These are phyloP conservation scores for Cataglyphis altisquamis DNA, from an alignment of 2,888 invertebrate genomes.

Conservation along the genomic window DNA sequence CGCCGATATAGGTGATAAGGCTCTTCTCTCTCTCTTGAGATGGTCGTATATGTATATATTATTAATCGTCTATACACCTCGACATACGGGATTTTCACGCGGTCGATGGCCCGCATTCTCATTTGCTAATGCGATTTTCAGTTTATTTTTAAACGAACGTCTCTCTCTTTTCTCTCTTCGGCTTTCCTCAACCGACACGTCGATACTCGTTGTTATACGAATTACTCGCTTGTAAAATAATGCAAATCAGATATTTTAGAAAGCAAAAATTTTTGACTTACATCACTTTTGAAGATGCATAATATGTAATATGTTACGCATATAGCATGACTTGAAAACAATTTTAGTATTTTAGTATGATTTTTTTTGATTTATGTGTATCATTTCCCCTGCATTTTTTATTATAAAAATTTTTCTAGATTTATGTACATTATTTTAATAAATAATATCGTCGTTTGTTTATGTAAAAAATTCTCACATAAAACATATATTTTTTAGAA, in stretches of 20 bases:
- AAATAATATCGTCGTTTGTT: not conserved
- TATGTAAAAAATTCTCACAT: not conserved
- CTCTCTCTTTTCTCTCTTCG: not conserved
- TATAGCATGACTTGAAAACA: slow-evolving; percentile 12
- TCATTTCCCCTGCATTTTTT: not conserved
- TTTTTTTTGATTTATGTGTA: not conserved
- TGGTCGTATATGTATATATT: not conserved
- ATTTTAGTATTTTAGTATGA: not conserved
- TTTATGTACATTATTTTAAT: not conserved
- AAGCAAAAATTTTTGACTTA: slow-evolving; percentile 7
- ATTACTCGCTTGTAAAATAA: not conserved
- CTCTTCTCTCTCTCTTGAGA: not conserved
- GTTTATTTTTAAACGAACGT: not conserved
- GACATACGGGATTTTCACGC: not conserved
- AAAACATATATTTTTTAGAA: slow-evolving; percentile 2
- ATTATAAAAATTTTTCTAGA: not conserved
- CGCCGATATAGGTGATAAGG: slow-evolving; percentile 27
- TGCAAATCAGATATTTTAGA: slow-evolving; percentile 24
- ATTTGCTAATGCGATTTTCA: not conserved
- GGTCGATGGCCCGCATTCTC: slow-evolving; percentile 32
- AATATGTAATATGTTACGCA: not conserved
- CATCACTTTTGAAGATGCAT: not conserved
- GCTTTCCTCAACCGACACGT: not conserved
- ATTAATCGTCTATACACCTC: not conserved
- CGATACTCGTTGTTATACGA: not conserved